These are phyloP conservation scores for Ictalurus furcatus DNA, from an alignment of 2,113 vertebrate species.

Conservation along the genomic window DNA sequence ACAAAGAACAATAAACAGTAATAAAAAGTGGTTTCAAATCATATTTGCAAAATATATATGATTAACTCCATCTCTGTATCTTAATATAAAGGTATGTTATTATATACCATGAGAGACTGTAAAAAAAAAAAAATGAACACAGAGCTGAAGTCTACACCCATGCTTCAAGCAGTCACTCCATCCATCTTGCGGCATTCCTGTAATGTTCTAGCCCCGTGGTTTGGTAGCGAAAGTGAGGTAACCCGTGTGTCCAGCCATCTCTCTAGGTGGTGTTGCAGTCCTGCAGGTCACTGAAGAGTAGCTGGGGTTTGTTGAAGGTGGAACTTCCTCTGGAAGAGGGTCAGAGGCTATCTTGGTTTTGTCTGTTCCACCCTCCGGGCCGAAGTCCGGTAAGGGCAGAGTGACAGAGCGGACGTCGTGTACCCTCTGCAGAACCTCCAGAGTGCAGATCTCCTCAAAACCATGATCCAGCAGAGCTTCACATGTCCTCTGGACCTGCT, in stretches of 20 bases:
- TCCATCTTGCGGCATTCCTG: not conserved
- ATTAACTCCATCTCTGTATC: not conserved
- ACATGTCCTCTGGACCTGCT: constrained; percentile 94
- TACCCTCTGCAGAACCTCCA: constrained; percentile 88
- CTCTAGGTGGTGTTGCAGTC: constrained; percentile 81
- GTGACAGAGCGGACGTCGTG: constrained; percentile 83
- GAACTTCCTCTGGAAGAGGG: constrained; percentile 40
- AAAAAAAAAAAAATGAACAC: not conserved
- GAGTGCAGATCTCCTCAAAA: constrained; percentile 88
- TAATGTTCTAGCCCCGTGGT: constrained; percentile 73
- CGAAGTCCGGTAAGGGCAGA: constrained; percentile 87
- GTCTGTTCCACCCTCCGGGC: constrained; percentile 55
- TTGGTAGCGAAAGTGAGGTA: constrained; percentile 97
- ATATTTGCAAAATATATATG: not conserved
- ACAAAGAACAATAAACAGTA: not conserved
- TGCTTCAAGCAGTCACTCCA: not conserved
- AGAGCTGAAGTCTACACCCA: not conserved
- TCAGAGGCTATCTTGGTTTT: constrained; percentile 55
- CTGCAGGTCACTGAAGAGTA: constrained; percentile 72
- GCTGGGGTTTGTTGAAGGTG: constrained; percentile 52
- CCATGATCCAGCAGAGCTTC: constrained; percentile 76
- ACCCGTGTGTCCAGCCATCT: constrained; percentile 92
- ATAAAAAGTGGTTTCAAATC: not conserved
- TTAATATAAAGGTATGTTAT: not conserved
- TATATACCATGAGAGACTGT: not conserved